Evolutionary conservation across 2,888 invertebrate species (phyloP).

Genomic region (Cordilura impudica): DNA sequence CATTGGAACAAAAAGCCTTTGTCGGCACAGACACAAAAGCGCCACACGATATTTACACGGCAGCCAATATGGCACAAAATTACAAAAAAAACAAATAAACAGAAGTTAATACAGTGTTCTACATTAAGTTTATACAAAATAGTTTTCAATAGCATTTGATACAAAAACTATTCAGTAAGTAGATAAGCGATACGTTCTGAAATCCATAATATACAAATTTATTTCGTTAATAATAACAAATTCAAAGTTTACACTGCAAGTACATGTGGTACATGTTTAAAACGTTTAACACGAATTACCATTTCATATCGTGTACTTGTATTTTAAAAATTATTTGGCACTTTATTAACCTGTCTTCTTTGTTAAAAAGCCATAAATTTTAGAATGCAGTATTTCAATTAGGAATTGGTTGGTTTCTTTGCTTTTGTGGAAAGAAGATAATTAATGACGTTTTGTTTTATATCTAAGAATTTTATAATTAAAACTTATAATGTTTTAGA

Average conservation of each 20-base stretch:
- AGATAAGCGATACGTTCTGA: too few relatives aligned
- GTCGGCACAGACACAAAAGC: conserved; percentile 75
- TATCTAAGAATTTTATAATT: too few relatives aligned
- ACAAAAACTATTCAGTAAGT: too few relatives aligned
- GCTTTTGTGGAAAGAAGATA: neutral
- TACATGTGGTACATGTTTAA: too few relatives aligned
- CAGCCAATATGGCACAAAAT: conserved; percentile 66
- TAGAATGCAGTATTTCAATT: neutral
- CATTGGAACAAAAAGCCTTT: conserved; percentile 28
- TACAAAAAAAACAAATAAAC: conserved; percentile 47
- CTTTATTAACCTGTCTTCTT: conserved; percentile 31
- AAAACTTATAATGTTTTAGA: neutral
- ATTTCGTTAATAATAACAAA: neutral
- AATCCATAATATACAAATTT: neutral
- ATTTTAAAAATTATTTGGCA: neutral
- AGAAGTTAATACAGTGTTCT: neutral
- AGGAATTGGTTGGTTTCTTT: neutral
- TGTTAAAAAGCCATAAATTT: neutral
- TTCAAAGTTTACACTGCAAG: neutral
- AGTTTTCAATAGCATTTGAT: neutral
- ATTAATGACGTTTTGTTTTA: neutral
- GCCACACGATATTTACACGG: conserved; percentile 70
- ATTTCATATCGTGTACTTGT: neutral
- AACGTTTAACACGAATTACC: neutral
- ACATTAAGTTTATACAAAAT: too few relatives aligned